Base-by-base conservation (phyloP, 1,140 invertebrate species). In the Saccostrea echinata region DNA sequence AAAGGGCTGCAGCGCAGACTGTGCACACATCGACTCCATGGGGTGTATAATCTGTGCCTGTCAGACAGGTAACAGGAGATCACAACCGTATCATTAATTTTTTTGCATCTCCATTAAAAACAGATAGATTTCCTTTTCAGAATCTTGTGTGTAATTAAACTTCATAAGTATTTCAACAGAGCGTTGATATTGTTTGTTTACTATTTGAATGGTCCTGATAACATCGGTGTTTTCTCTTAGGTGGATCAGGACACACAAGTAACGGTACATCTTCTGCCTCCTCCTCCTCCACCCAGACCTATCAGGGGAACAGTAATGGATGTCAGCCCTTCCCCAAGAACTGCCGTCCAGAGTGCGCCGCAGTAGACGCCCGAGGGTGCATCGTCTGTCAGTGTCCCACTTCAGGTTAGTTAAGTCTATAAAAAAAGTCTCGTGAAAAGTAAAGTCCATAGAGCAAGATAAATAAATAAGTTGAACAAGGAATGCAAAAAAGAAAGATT, bases 301-400 rank as follows among this genome's bases (percentile, higher is more conserved):
- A 11, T 12, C 55, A 84, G 27, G 83, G 83, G 24, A 84, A 84
- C 53, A 84, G 11, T 18, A 84, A 84, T 30, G 83, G 83, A 33
- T 84, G 83, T 27, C 30, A 33, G 12, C 55, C 83, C 21, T 84
- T 84, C 53, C 83, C 83, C 9, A 84, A 84, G 30, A 35, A 27
- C 53, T 84, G 83, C 30, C 43, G 53, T 21, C 11, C 53, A 12
- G 83, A 84, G 53, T 84, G 83, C 27, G 83, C 83, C n/a, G 27
- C 24, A 6, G 52, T 84, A 0, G 83, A 84, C 53, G 35, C 83
- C 12, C 27, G 30, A 8, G 83, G 83, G 3, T 84, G 83, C 9
- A 84, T 84, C 24, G 55, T 64, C 8, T 84, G 83, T 53, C 83
- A 84, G 30, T 84, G 83, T 84, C 83, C 83, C 8, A 84, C 21